Evolutionary conservation across 2,797 vertebrate species (phyloP).

Genomic region (Cyprinella venusta): DNA sequence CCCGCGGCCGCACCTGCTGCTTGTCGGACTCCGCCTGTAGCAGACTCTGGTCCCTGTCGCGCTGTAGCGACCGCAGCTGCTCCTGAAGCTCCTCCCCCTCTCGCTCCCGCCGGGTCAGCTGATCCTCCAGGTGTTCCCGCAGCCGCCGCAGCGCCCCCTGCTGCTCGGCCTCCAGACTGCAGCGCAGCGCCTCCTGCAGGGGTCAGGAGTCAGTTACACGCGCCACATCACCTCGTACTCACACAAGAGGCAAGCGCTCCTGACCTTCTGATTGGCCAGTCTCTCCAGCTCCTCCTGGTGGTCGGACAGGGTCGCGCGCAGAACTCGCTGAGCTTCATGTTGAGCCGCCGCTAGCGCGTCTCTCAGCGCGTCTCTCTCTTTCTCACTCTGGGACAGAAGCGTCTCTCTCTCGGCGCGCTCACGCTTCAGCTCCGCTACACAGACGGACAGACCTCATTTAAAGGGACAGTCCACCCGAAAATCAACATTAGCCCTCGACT

Average conservation of each 20-base stretch:
- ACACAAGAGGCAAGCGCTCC: not conserved
- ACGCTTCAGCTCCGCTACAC: constrained; percentile 80
- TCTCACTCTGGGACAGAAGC: constrained; percentile 72
- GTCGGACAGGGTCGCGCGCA: constrained; percentile 75
- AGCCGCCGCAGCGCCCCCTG: constrained; percentile 74
- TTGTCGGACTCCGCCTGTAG: constrained; percentile 88
- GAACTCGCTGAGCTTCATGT: constrained; percentile 78
- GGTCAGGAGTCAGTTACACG: not conserved
- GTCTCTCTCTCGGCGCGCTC: constrained; percentile 75
- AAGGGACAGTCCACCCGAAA: too few relatives aligned
- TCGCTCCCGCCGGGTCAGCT: constrained; percentile 72
- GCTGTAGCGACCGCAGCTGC: constrained; percentile 78
- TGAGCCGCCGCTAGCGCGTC: constrained; percentile 76
- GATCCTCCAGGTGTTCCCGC: constrained; percentile 82
- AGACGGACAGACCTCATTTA: constrained; percentile 20
- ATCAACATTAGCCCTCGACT: too few relatives aligned
- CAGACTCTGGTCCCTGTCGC: constrained; percentile 83
- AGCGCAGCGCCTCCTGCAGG: constrained; percentile 78
- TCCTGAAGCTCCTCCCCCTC: constrained; percentile 85
- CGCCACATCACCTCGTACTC: not conserved
- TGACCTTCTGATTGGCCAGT: constrained; percentile 84
- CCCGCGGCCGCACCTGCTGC: constrained; percentile 80
- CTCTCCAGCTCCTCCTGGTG: constrained; percentile 86
- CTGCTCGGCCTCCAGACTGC: constrained; percentile 79
- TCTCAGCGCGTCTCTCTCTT: constrained; percentile 77